These are phyloP conservation scores for Catocala sponsa DNA, from an alignment of 2,888 invertebrate genomes.

Conservation along the genomic window DNA sequence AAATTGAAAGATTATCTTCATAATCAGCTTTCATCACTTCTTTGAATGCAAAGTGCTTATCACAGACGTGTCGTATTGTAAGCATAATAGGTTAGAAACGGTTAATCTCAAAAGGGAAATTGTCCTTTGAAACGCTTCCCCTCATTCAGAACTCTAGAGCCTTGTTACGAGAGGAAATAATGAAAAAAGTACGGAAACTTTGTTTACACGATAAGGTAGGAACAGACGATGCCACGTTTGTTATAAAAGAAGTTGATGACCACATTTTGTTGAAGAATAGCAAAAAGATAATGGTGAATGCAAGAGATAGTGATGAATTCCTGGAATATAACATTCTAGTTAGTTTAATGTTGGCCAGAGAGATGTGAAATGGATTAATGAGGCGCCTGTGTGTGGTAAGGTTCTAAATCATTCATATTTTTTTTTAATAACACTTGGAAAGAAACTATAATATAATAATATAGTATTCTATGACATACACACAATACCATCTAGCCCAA, in stretches of 20 bases:
- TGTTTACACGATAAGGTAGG: conserved; percentile 41
- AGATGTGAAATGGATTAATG: too few species aligned
- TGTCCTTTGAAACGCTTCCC: conserved; percentile 73
- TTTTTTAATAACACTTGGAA: too few species aligned
- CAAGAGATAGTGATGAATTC: too few species aligned
- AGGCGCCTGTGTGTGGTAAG: too few species aligned
- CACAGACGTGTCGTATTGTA: conserved; percentile 54
- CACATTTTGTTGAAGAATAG: conserved; percentile 32
- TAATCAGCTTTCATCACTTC: conserved; percentile 40
- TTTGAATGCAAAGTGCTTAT: conserved; percentile 51
- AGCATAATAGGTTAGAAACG: conserved; percentile 52
- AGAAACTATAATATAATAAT: too few species aligned
- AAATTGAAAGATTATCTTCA: conserved; percentile 44
- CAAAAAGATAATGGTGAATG: background rate
- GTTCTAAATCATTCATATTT: too few species aligned
- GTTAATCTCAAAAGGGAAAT: conserved; percentile 77
- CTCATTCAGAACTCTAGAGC: conserved; percentile 55
- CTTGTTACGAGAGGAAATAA: conserved; percentile 48
- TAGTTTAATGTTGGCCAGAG: too few species aligned
- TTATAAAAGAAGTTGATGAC: conserved; percentile 25
- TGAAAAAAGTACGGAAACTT: conserved; percentile 48
- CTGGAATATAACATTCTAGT: too few species aligned
- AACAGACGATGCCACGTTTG: conserved; percentile 29
- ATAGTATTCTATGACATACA: too few species aligned
- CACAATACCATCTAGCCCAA: too few species aligned